These are phyloP conservation scores for Drosophila basisetae DNA, from an alignment of 2,888 invertebrate species.

Conservation along the genomic window DNA sequence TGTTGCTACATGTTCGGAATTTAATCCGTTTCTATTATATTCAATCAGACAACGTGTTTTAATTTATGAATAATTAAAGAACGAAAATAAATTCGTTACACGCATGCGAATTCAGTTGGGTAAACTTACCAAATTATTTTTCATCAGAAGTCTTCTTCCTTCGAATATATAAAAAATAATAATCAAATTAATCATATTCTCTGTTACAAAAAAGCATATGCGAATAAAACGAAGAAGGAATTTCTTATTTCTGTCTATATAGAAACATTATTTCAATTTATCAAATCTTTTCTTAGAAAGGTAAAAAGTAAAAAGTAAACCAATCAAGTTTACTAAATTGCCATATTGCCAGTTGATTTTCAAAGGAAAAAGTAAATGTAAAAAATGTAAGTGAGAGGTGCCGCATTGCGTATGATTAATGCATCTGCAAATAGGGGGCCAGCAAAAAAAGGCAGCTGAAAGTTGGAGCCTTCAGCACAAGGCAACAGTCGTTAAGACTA, in stretches of 20 bases:
- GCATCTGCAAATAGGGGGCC: slow-evolving; percentile 37
- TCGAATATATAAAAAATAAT: not conserved
- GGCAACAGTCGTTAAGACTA: slow-evolving; percentile 37
- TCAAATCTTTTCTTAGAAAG: not conserved
- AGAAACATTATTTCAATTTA: not conserved
- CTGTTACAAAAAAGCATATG: not conserved
- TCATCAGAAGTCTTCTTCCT: slow-evolving; percentile 14
- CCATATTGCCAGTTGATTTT: not conserved
- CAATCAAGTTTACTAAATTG: not conserved
- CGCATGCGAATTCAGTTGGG: slow-evolving; percentile 31
- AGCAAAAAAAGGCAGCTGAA: slow-evolving; percentile 22
- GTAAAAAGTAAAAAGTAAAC: not conserved
- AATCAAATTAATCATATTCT: not conserved
- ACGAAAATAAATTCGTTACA: slow-evolving; percentile 42
- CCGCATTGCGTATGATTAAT: slow-evolving; percentile 68
- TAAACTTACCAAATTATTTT: slow-evolving; percentile 19
- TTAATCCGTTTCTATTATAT: slow-evolving; percentile 8
- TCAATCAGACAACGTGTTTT: slow-evolving; percentile 23
- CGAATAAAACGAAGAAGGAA: not conserved
- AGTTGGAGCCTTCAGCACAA: slow-evolving; percentile 21
- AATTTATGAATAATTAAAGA: slow-evolving; percentile 50
- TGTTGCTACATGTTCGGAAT: slow-evolving; percentile 49
- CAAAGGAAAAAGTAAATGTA: slow-evolving; percentile 3
- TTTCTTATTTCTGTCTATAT: not conserved
- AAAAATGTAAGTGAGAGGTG: slow-evolving; percentile 2